Base-by-base conservation (phyloP, 2,888 invertebrate species). In the Aphelenchoides bicaudatus region DNA sequence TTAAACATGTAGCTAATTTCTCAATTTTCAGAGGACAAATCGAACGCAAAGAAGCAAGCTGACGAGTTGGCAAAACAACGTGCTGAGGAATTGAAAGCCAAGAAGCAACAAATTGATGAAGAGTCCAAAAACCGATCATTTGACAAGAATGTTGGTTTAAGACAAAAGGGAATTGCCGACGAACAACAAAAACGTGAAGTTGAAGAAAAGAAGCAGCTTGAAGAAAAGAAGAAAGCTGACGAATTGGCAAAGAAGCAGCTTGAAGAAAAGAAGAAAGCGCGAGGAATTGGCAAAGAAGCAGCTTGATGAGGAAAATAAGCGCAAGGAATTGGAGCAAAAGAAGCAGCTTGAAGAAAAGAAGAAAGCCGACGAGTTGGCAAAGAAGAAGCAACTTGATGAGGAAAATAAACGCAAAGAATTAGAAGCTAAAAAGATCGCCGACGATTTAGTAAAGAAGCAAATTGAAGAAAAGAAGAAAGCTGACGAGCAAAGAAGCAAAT, bases 281-380 rank as follows among this genome's bases (percentile, higher is more conserved):
- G 61, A 55, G 0, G 46, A 56, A 23, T 48, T 49, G 16, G 56
- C 37, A n/a, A 65, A 69, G 31, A 19, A 49, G 55, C 34, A 61
- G 50, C 59, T 56, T 21, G 63, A 58, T 4, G 54, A 46, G 2
- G 31, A 10, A 10, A 16, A 38, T 59, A 21, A 64, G n/a, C 59
- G 55, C 34, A 61, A 63, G 30, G 25, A 6, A 13, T 58, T 60
- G 25, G 57, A 58, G 34, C 62, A 59, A 8, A 62, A 57, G 43
- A 62, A 62, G 53, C 60, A 63, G 34, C 57, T 61, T 3, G 50
- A 63, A 63, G 57, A 63, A 23, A 25, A 34, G 34, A 34, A 34
- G n/a, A 10, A n/a, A 34, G 34, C 34, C 10, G 34, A 34, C 34
- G 34, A 34, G 34, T n/a, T 10, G 34, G 34, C 34, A n/a, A n/a